These are phyloP conservation scores for Palythoa grandiflora DNA, from an alignment of 92 coral and sea anemone genomes.

Conservation along the genomic window DNA sequence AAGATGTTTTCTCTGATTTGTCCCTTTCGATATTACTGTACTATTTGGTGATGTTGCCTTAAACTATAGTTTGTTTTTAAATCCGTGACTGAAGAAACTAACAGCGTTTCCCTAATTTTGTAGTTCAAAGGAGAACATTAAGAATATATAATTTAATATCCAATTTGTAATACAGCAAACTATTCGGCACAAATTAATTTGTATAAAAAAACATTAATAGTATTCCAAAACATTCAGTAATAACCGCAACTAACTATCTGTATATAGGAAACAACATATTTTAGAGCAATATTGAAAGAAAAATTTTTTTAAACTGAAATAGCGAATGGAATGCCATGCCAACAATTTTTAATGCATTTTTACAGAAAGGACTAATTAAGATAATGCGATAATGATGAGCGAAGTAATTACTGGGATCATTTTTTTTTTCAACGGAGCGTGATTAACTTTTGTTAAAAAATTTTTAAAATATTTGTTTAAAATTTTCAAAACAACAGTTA, in stretches of 20 bases:
- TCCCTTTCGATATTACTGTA: not conserved
- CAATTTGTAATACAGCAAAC: too few relatives aligned
- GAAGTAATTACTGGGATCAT: not conserved
- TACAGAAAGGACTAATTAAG: too few relatives aligned
- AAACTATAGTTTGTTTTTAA: not conserved
- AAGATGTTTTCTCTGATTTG: not conserved
- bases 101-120: too few relatives aligned
- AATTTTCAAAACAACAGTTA: not conserved
- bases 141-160: too few relatives aligned
- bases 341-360: too few relatives aligned
- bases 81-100: too few relatives aligned
- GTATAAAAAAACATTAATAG: not conserved
- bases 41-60: not conserved
- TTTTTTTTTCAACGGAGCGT: not conserved
- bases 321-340: too few relatives aligned
- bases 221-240: not conserved
- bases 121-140: too few relatives aligned
- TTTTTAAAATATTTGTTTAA: not conserved
- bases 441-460: constrained; percentile 8
- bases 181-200: not conserved
- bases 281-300: not conserved
- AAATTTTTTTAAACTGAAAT: not conserved
- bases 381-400: not conserved
- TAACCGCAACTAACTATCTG: not conserved
- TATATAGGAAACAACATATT: not conserved